Conservation (phyloP, 2,113 vertebrate genomes). For the Rousettus leschenaultii region DNA sequence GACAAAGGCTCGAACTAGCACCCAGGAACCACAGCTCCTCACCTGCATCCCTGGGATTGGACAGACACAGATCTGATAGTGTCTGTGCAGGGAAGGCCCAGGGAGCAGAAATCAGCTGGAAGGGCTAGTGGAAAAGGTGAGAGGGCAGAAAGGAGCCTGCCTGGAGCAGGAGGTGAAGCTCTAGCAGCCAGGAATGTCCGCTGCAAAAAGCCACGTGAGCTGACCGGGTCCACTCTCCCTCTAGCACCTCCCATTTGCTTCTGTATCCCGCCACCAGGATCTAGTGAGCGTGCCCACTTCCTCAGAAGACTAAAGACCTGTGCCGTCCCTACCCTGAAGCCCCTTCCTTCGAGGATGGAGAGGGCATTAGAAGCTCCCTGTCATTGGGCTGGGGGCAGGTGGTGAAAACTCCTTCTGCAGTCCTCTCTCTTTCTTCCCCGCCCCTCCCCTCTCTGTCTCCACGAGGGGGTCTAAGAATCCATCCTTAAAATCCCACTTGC, state of each 20-base stretch:
- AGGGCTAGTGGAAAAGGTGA: rapidly evolving
- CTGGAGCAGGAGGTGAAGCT: neutral
- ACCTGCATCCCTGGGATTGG: neutral
- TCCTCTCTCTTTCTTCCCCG: neutral
- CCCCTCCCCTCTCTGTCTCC: neutral
- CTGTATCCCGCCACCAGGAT: neutral
- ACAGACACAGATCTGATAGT: neutral
- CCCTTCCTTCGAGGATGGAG: neutral
- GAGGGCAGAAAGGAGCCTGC: neutral
- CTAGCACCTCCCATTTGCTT: neutral
- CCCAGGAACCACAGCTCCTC: neutral
- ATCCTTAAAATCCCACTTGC: neutral
- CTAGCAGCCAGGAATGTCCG: neutral
- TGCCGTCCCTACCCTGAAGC: too few relatives aligned
- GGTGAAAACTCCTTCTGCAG: neutral
- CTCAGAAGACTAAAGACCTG: neutral
- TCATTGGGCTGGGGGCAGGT: neutral
- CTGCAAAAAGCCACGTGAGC: neutral
- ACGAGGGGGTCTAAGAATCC: neutral
- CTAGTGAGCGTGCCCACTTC: neutral
- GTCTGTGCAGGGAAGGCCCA: neutral
- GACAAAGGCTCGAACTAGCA: neutral
- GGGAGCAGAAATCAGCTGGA: neutral
- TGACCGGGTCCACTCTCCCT: too few relatives aligned
- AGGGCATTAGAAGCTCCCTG: neutral